Conservation (phyloP, 2,113 vertebrate genomes). For the Eptatretus burgeri region DNA sequence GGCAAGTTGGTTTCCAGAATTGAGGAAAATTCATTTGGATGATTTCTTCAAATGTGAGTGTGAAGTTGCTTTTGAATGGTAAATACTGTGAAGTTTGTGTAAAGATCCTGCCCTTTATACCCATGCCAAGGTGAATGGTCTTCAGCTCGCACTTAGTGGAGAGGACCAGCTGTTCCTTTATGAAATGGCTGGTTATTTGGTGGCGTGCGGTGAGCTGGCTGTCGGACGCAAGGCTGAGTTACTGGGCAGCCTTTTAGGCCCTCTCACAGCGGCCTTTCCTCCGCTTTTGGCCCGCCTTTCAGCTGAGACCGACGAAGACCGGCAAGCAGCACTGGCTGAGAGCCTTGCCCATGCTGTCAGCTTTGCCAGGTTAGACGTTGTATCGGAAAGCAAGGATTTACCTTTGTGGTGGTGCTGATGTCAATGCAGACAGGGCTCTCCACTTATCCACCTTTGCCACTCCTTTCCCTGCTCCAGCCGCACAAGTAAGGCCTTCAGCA, state of each 20-base stretch:
- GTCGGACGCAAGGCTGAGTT: conserved; percentile 56
- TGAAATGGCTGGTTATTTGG: conserved; percentile 66
- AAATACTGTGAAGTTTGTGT: background rate
- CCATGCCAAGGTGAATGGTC: conserved; percentile 49
- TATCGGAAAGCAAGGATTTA: too few species aligned
- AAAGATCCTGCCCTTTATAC: background rate
- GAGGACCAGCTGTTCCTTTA: conserved; percentile 95
- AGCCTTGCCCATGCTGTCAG: conserved; percentile 79
- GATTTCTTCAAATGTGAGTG: too few species aligned
- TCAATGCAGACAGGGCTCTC: background rate
- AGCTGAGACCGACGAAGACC: conserved; percentile 46
- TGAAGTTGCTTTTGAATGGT: too few species aligned
- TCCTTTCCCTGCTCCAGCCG: conserved; percentile 22
- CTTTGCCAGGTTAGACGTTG: conserved; percentile 46
- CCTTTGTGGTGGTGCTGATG: too few species aligned
- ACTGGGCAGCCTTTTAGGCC: conserved; percentile 63
- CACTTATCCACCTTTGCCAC: background rate
- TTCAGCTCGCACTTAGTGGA: conserved; percentile 47
- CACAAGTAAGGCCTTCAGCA: conserved; percentile 96
- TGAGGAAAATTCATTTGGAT: too few species aligned
- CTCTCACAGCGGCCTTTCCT: conserved; percentile 65
- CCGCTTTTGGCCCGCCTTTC: conserved; percentile 49
- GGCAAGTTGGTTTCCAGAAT: too few species aligned
- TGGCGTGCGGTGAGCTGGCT: conserved; percentile 59
- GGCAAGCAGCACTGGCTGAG: conserved; percentile 45